phyloP scores from a whole-genome alignment of 2,113 vertebrate genomes.

The Speoplatyrhinus poulsoni region DNA sequence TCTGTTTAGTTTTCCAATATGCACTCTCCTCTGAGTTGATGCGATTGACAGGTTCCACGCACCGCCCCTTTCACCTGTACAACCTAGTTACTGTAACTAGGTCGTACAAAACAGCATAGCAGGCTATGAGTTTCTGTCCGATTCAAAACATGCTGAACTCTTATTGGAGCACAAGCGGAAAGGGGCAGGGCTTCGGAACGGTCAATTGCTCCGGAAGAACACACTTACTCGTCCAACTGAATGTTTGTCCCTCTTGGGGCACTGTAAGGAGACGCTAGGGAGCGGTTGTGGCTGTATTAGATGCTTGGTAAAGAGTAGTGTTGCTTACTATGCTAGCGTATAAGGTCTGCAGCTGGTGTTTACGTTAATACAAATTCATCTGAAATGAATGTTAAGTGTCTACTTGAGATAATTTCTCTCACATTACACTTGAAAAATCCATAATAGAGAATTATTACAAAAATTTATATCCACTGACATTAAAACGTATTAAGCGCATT shows the following conservation, averaged over 20 bases:
- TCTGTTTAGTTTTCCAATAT: not conserved
- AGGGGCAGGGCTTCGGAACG: too few species aligned
- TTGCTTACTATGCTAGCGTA: not conserved
- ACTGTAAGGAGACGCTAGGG: constrained; percentile 45
- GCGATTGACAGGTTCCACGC: too few species aligned
- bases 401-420: not conserved
- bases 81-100: too few species aligned
- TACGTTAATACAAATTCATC: constrained; percentile 4
- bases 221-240: constrained; percentile 1
- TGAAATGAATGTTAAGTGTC: not conserved
- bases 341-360: constrained; percentile 16
- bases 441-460: not conserved
- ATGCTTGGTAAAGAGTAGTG: constrained; percentile 14
- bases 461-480: not conserved
- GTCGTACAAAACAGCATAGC: too few species aligned
- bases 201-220: not conserved
- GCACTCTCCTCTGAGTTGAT: not conserved
- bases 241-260: constrained; percentile 39
- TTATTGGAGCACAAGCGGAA: too few species aligned
- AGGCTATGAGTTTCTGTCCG: not conserved
- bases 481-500: not conserved
- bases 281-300: constrained; percentile 38
- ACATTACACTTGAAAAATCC: not conserved
- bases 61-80: too few species aligned
- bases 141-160: too few species aligned